Evolutionary conservation across 2,888 invertebrate genomes (phyloP).

Genomic region (Molanna angustata): DNA sequence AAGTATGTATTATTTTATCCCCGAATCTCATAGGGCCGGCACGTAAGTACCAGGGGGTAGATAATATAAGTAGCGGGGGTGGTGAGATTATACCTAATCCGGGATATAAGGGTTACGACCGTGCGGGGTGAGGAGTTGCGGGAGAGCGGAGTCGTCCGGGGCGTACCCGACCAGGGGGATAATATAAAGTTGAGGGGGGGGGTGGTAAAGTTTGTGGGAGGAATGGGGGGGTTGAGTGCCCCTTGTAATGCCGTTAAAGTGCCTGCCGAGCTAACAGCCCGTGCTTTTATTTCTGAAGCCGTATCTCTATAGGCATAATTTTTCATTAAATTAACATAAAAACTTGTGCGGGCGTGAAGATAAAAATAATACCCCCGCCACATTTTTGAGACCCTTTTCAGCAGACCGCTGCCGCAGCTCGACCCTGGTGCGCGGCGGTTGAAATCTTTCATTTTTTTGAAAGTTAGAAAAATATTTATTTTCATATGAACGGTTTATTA

Average conservation of each 20-base stretch:
- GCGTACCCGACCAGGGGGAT: constrained; percentile 4
- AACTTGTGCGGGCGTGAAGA: constrained; percentile 53
- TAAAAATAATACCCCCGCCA: constrained; percentile 40
- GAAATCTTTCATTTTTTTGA: too few relatives aligned
- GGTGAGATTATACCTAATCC: constrained; percentile 16
- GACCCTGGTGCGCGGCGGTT: too few relatives aligned
- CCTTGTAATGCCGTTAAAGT: constrained; percentile 33
- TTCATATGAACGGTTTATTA: too few relatives aligned
- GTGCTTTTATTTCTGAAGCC: constrained; percentile 34
- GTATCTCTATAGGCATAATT: constrained; percentile 53
- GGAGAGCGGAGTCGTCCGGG: too few relatives aligned
- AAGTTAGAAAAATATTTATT: too few relatives aligned
- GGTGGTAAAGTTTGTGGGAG: neutral
- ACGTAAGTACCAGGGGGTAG: too few relatives aligned
- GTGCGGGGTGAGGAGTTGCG: neutral
- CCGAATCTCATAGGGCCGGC: too few relatives aligned
- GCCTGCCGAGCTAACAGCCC: constrained; percentile 30
- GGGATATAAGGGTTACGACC: constrained; percentile 17
- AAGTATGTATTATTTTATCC: too few relatives aligned
- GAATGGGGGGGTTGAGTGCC: neutral
- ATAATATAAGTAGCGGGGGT: neutral
- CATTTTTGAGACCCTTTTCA: constrained; percentile 14
- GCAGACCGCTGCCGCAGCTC: neutral
- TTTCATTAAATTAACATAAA: constrained; percentile 57
- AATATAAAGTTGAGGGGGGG: constrained; percentile 7